Percentiles rank a stretch among this genome's conserved stretches.
These are phyloP conservation scores for Thamnaconus septentrionalis DNA, from an alignment of 2,113 vertebrate genomes.

Conservation along the genomic window DNA sequence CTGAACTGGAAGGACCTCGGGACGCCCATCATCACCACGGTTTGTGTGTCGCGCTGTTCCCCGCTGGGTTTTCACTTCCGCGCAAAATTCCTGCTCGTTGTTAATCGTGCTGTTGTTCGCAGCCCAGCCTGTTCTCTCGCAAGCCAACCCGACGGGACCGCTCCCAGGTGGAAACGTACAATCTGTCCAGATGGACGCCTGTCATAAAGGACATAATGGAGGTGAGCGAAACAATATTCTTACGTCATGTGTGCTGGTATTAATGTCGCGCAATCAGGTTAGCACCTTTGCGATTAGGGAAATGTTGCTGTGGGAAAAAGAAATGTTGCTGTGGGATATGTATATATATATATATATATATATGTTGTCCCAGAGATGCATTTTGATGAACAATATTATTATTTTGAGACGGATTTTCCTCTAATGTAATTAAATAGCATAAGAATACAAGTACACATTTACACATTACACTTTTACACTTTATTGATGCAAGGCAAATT, in stretches of 20 bases:
- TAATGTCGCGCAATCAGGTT: too few relatives aligned
- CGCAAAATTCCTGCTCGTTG: neutral
- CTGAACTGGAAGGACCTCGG: conserved; percentile 93
- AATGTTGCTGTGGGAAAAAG: too few relatives aligned
- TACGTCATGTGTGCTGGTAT: too few relatives aligned
- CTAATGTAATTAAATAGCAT: too few relatives aligned
- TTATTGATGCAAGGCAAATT: neutral
- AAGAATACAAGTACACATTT: too few relatives aligned
- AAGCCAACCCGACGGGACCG: conserved; percentile 84
- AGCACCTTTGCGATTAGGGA: too few relatives aligned
- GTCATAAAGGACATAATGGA: conserved; percentile 95
- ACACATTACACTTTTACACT: neutral
- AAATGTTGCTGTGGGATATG: too few relatives aligned
- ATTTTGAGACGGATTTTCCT: too few relatives aligned
- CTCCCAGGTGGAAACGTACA: conserved; percentile 86
- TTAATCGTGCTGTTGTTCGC: conserved; percentile 11
- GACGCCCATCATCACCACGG: conserved; percentile 84
- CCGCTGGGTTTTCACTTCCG: neutral
- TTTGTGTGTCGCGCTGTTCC: conserved; percentile 35
- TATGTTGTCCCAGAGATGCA: too few relatives aligned
- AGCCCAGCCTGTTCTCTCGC: conserved; percentile 66
- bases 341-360: too few relatives aligned
- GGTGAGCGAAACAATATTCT: conserved; percentile 67
- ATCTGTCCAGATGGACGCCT: conserved; percentile 95
- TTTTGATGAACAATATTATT: too few relatives aligned